These are phyloP conservation scores for Eptesicus fuscus DNA, from an alignment of 2,113 vertebrate genomes.

Conservation along the genomic window DNA sequence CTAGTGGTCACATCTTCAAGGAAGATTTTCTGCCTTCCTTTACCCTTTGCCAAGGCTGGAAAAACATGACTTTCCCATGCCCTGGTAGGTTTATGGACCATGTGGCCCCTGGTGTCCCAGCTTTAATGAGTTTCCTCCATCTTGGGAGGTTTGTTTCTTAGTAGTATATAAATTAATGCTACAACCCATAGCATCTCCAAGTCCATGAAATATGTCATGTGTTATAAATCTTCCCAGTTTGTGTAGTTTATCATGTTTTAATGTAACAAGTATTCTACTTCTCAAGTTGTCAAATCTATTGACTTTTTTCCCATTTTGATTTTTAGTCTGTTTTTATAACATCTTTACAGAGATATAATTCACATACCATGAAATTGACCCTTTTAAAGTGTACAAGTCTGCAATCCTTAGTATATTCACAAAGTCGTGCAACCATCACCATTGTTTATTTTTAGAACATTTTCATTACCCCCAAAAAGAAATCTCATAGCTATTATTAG, in stretches of 20 bases:
- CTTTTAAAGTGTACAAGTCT: not conserved
- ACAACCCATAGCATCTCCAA: not conserved
- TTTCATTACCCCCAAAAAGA: not conserved
- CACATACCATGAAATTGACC: not conserved
- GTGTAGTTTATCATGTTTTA: not conserved
- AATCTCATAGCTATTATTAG: not conserved
- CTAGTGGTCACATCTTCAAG: not conserved
- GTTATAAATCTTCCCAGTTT: not conserved
- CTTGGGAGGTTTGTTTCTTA: not conserved
- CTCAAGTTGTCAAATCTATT: not conserved
- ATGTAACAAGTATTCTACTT: not conserved
- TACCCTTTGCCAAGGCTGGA: not conserved
- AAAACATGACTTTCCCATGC: not conserved
- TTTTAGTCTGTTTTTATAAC: not conserved
- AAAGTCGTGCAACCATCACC: not conserved
- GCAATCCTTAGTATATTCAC: not conserved
- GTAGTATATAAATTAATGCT: not conserved
- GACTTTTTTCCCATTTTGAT: not conserved
- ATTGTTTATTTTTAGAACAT: not conserved
- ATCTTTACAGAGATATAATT: not conserved
- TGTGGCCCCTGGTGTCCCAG: not conserved
- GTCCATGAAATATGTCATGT: not conserved
- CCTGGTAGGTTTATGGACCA: not conserved
- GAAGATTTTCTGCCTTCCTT: not conserved
- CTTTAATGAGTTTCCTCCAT: not conserved